phyloP scores from a whole-genome alignment of 1,140 invertebrate genomes.

The Schlechtendalia chinensis region DNA sequence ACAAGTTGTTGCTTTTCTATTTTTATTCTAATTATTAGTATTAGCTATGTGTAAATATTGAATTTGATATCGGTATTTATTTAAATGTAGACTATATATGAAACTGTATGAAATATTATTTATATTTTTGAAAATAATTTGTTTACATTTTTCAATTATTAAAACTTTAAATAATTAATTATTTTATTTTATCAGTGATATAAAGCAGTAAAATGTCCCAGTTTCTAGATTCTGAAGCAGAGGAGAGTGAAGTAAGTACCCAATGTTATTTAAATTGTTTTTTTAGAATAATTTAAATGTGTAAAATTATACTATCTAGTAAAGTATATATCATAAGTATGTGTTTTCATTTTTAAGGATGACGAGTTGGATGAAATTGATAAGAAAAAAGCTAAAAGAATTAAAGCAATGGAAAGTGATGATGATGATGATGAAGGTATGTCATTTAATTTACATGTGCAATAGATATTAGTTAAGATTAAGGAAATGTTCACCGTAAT shows the following conservation, averaged over 20 bases:
- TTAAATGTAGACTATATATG: too few species aligned
- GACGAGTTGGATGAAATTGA: slow-evolving; percentile 65
- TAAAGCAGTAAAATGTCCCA: slow-evolving; percentile 54
- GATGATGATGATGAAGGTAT: slow-evolving; percentile 64
- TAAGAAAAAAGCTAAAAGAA: slow-evolving; percentile 65
- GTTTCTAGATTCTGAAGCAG: slow-evolving; percentile 79
- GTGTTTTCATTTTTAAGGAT: slow-evolving; percentile 59
- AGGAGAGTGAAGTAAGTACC: slow-evolving; percentile 73
- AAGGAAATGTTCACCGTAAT: too few species aligned
- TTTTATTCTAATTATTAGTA: too few species aligned
- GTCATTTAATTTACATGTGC: too few species aligned
- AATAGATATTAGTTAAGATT: too few species aligned
- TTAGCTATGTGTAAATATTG: too few species aligned
- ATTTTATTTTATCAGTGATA: not conserved
- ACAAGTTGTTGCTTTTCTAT: too few species aligned
- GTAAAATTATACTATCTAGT: not conserved
- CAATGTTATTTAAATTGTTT: not conserved
- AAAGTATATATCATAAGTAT: not conserved
- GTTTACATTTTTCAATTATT: not conserved
- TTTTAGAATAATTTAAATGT: not conserved
- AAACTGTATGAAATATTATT: too few species aligned
- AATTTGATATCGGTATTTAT: too few species aligned
- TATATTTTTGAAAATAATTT: too few species aligned
- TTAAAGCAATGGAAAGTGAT: slow-evolving; percentile 64
- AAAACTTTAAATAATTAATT: not conserved